phyloP scores from a whole-genome alignment of 2,888 invertebrate genomes.

The Pristionchus entomophagus region DNA sequence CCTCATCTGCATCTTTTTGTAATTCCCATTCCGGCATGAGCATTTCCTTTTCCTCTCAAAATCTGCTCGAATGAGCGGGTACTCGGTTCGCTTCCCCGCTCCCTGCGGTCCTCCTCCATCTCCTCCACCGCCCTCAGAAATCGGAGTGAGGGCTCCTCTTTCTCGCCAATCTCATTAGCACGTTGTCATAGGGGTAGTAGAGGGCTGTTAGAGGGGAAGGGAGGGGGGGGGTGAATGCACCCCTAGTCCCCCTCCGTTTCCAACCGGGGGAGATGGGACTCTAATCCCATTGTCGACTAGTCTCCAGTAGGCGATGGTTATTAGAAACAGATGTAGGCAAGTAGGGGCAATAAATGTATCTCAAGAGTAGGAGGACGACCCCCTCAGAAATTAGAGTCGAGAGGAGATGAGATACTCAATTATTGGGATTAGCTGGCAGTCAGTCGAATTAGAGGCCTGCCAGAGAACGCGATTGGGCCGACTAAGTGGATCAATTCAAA shows the following conservation, averaged over 20 bases:
- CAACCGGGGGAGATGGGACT: neutral
- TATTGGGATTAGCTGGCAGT: neutral
- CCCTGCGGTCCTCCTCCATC: neutral
- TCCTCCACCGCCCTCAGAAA: neutral
- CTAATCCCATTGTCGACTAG: slow-evolving; percentile 27
- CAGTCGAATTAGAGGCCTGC: neutral
- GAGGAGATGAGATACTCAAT: neutral
- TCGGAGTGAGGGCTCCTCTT: neutral
- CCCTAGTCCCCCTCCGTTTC: neutral
- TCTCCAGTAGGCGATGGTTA: neutral
- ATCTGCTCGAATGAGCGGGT: neutral
- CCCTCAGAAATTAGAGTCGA: neutral
- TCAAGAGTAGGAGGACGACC: neutral
- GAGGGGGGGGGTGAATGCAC: neutral
- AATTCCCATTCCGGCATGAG: neutral
- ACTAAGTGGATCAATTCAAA: no score
- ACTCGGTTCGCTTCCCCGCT: neutral
- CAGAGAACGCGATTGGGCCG: no score
- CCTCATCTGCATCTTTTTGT: neutral
- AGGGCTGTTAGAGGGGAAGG: neutral
- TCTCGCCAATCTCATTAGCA: slow-evolving; percentile 18
- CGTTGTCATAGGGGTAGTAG: slow-evolving; percentile 9
- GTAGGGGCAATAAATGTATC: neutral
- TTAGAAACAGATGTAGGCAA: slow-evolving; percentile 10
- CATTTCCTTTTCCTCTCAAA: neutral